Evolutionary conservation across 1,140 invertebrate species (phyloP).

Genomic region (Harpegnathos saltator): DNA sequence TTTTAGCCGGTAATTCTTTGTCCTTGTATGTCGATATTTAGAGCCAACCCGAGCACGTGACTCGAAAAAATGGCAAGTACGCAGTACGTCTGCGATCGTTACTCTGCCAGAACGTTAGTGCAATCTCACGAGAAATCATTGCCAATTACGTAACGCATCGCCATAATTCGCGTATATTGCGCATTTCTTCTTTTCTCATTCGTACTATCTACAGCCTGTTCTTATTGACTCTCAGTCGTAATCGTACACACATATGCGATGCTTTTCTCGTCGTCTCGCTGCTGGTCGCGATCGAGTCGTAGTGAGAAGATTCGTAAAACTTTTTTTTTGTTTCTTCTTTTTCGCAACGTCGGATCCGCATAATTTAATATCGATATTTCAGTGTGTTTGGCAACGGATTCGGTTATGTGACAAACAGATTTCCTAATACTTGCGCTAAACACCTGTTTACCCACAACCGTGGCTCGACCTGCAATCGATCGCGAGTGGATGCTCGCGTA

Average conservation of each 20-base stretch:
- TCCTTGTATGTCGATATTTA: slow-evolving; percentile 8
- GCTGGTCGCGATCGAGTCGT: too few species aligned
- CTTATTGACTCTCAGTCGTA: neutral
- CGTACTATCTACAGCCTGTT: neutral
- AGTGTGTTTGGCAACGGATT: neutral
- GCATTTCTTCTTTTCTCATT: neutral
- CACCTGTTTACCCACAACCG: neutral
- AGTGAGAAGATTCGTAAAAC: too few species aligned
- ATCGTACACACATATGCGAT: neutral
- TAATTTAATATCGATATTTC: too few species aligned
- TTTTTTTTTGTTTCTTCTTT: too few species aligned
- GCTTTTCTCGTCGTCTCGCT: neutral
- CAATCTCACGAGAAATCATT: slow-evolving; percentile 12
- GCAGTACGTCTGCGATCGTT: neutral
- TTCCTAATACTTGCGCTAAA: neutral
- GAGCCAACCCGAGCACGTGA: neutral
- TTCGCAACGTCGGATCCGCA: too few species aligned
- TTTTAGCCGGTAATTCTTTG: neutral
- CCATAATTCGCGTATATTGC: neutral
- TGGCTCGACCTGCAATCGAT: slow-evolving; percentile 12
- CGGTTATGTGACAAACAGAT: neutral
- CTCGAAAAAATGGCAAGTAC: slow-evolving; percentile 1
- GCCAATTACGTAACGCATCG: slow-evolving; percentile 7
- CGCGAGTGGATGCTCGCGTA: neutral
- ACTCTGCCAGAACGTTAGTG: slow-evolving; percentile 12